Conservation (phyloP, 2,888 invertebrate genomes). For the Rutpela maculata region DNA sequence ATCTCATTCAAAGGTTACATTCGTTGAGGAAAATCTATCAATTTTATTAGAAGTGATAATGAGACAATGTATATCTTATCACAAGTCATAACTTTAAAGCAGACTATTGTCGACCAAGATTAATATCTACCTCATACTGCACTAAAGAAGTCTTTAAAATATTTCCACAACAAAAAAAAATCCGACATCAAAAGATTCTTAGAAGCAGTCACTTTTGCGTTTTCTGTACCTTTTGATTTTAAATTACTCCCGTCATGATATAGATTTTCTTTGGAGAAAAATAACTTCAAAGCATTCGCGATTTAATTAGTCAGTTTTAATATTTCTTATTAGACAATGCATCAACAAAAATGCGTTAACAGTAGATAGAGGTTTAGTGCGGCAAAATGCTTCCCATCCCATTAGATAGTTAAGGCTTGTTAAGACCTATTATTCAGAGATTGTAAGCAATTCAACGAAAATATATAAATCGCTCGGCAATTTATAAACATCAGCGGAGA, state of each 20-base stretch:
- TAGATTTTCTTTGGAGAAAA: background rate
- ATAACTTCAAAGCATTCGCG: background rate
- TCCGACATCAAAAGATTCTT: background rate
- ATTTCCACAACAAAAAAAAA: no score
- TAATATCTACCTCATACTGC: no score
- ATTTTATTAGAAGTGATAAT: no score
- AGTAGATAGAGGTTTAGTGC: background rate
- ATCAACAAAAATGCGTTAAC: background rate
- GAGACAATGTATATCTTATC: no score
- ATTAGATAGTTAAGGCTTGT: constrained; percentile 5
- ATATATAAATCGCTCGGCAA: constrained; percentile 42
- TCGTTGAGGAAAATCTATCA: no score
- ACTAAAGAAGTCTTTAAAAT: no score
- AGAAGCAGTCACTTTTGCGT: background rate
- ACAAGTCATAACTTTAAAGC: no score
- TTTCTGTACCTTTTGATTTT: background rate
- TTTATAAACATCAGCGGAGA: constrained; percentile 39
- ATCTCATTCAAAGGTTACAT: no score
- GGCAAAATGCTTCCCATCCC: background rate
- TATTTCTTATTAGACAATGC: background rate
- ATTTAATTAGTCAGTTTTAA: background rate
- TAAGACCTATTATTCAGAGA: constrained; percentile 16
- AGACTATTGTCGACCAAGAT: no score
- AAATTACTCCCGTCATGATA: background rate
- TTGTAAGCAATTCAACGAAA: constrained; percentile 33